Base-by-base conservation (phyloP, 92 coral and sea anemone species). In the Epizoanthus illoricatus region DNA sequence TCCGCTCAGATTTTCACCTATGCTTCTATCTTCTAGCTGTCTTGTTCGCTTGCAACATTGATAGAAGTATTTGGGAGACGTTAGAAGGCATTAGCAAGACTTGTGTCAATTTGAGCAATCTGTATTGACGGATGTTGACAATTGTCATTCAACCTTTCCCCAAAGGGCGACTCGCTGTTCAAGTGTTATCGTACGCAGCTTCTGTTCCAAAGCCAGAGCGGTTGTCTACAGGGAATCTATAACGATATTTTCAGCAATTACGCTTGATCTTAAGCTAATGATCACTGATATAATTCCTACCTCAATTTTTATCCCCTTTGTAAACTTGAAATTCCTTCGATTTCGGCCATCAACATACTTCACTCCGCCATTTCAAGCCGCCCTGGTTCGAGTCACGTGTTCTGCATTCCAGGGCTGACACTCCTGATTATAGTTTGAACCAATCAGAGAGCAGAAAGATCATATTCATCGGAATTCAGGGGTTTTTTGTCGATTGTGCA, bases 291-390 rank as follows among this genome's bases (percentile, higher is more conserved):
- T 19, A 24, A 28, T 42, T 78, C 82, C 65, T 21, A 78, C 82
- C 82, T 78, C 82, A 41, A 63, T 43, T 62, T 78, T 78, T 63
- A 45, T 63, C 61, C 43, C 82, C 60, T 15, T 62, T 20, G 82
- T 64, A 78, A 61, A 78, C 62, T 78, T 63, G 82, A 63, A 78
- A 62, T 78, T 78, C 60, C 82, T 64, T n/a, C 66, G 72, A 64
- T 63, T 78, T 43, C 59, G 71, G 33, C 71, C 82, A 78, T 63
- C 23, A 78, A 78, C 71, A 75, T 52, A 73, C 72, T 78, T 78
- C 61, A 42, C 87, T 75, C 84, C 87, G 81, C 90, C 90, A 87
- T 87, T 87, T 86, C 73, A 54, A 71, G 84, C 86, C 86, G 58
- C 76, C 86, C 69, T 63, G 54, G 67, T 52, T 75, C 58, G 60